phyloP scores from a whole-genome alignment of 2,797 vertebrate genomes.

The Myripristis jacobus region DNA sequence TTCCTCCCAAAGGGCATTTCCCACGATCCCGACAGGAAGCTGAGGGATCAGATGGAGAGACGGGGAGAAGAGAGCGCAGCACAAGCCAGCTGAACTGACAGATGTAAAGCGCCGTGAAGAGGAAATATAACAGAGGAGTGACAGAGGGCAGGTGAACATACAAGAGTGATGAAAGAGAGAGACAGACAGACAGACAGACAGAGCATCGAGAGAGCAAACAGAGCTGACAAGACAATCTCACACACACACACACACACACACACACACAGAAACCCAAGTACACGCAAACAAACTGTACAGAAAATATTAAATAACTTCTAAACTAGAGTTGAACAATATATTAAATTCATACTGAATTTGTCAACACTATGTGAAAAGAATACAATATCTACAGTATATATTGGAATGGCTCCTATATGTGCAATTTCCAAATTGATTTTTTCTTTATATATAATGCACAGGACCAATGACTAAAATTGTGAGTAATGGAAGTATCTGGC shows the following conservation, averaged over 20 bases:
- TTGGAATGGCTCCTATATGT: background rate
- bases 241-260: background rate
- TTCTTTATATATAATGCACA: background rate
- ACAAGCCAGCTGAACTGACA: conserved; percentile 33
- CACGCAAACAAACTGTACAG: conserved; percentile 29
- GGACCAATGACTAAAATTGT: background rate
- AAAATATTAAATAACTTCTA: background rate
- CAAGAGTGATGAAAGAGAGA: conserved; percentile 21
- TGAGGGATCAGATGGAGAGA: conserved; percentile 31
- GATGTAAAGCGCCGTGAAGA: background rate
- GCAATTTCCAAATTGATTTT: conserved; percentile 19
- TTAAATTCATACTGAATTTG: conserved; percentile 23
- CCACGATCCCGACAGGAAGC: conserved; percentile 80
- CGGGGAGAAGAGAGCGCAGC: conserved; percentile 22
- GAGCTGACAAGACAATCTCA: background rate
- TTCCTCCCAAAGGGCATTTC: conserved; percentile 65
- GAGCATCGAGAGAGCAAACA: conserved; percentile 33
- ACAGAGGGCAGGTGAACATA: conserved; percentile 52
- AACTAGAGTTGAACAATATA: conserved; percentile 23
- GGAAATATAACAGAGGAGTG: conserved; percentile 35
- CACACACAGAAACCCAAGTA: background rate
- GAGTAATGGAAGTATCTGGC: background rate
- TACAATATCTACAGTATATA: background rate
- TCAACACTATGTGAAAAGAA: conserved; percentile 5
- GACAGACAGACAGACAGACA: background rate